Evolutionary conservation across 1,140 invertebrate genomes (phyloP).

Genomic region (Plectus sambesii): DNA sequence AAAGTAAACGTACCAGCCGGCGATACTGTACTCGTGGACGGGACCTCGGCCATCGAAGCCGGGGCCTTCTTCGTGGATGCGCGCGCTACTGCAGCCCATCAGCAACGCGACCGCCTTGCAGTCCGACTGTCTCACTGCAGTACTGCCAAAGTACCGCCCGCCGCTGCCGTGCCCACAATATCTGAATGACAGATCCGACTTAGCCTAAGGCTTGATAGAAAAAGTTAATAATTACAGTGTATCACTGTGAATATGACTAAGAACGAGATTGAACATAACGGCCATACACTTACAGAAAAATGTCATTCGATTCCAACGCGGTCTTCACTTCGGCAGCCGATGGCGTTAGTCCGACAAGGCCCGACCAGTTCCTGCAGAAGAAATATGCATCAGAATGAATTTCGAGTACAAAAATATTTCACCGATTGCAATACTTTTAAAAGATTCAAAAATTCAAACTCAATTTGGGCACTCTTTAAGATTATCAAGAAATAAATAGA

Average conservation of each 20-base stretch:
- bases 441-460: too few relatives aligned
- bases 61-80: conserved; percentile 28
- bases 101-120: conserved; percentile 34
- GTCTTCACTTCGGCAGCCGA: conserved; percentile 14
- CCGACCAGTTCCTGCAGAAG: conserved; percentile 27
- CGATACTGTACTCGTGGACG: conserved; percentile 35
- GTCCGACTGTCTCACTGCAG: conserved; percentile 16
- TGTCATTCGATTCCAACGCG: conserved; percentile 24
- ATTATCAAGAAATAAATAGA: too few relatives aligned
- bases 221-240: conserved; percentile 13
- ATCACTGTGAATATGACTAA: background rate
- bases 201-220: conserved; percentile 6
- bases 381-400: too few relatives aligned
- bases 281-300: conserved; percentile 36
- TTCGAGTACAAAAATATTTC: too few relatives aligned
- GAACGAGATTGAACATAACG: too few relatives aligned
- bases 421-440: too few relatives aligned
- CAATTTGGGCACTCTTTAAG: too few relatives aligned
- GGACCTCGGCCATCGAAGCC: conserved; percentile 29
- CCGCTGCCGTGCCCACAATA: conserved; percentile 40
- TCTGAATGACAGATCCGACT: conserved; percentile 19
- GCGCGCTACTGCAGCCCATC: conserved; percentile 38
- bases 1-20: too few relatives aligned
- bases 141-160: conserved; percentile 21
- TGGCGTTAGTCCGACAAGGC: conserved; percentile 27